These are phyloP conservation scores for Chamaetylas fuelleborni DNA, from an alignment of 2,113 vertebrate genomes.

Conservation along the genomic window DNA sequence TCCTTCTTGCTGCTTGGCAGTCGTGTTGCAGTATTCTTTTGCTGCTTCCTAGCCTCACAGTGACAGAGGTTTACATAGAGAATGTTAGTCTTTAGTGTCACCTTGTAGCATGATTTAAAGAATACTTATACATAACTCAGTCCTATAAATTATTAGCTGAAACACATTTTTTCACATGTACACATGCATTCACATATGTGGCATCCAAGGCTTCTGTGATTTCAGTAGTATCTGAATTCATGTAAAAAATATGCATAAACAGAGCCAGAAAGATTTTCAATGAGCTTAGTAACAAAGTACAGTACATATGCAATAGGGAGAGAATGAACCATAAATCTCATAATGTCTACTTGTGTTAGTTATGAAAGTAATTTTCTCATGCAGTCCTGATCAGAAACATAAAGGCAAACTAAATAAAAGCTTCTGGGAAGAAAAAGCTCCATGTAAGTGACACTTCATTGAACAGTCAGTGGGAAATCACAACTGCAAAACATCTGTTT, in stretches of 20 bases:
- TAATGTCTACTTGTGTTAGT: not conserved
- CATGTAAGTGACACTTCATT: not conserved
- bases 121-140: not conserved
- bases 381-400: not conserved
- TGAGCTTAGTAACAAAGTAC: not conserved
- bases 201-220: not conserved
- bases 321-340: not conserved
- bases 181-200: rapidly evolving
- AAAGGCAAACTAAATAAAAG: not conserved
- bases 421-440: not conserved
- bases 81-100: not conserved
- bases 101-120: not conserved
- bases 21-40: too few species aligned
- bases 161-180: not conserved
- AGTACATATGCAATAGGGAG: not conserved
- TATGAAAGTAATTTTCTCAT: not conserved
- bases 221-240: not conserved
- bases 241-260: not conserved
- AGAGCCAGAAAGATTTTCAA: not conserved
- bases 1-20: too few species aligned
- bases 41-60: too few species aligned
- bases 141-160: not conserved
- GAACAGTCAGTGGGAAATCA: not conserved
- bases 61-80: not conserved
- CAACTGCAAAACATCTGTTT: slow-evolving; percentile 11